A percentile compares a stretch with the other conserved stretches of the same genome.
Evolutionary conservation across 64 coral and sea anemone species (phyloP).

Genomic region (Astreopora myriophthalma): DNA sequence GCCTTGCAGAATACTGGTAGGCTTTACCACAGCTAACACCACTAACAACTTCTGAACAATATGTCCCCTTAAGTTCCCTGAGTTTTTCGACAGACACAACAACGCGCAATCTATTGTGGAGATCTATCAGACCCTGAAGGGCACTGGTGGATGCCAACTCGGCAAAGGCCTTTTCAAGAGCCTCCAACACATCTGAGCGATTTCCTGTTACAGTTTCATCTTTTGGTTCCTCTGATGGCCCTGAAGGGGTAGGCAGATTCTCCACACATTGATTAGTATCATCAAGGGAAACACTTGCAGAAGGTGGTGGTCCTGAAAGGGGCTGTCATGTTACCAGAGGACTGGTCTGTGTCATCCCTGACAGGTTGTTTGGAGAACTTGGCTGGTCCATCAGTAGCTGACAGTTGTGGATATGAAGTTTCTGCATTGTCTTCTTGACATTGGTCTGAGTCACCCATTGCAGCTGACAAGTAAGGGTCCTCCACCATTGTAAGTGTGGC

Average conservation of each 20-base stretch:
- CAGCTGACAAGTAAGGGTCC: background rate
- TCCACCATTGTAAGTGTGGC: slow-evolving; percentile 19
- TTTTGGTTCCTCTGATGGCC: background rate
- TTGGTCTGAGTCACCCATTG: background rate
- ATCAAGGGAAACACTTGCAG: background rate
- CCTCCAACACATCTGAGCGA: background rate
- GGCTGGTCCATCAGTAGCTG: background rate
- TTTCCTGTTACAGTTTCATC: background rate
- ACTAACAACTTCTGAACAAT: background rate
- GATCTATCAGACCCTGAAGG: background rate
- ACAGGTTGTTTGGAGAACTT: background rate
- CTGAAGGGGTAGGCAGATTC: background rate
- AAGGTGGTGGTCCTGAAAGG: background rate
- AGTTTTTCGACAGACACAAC: slow-evolving; percentile 3
- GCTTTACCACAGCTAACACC: background rate
- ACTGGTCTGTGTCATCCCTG: background rate
- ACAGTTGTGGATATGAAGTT: background rate
- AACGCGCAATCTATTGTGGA: background rate
- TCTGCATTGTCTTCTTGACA: background rate
- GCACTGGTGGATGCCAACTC: background rate
- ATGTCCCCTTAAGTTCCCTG: background rate
- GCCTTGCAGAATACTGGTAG: background rate
- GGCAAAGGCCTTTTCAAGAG: background rate
- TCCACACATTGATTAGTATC: background rate
- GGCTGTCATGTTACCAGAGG: background rate